These are phyloP conservation scores for Euborellia annulipes DNA, from an alignment of 1,140 invertebrate species.

Conservation along the genomic window DNA sequence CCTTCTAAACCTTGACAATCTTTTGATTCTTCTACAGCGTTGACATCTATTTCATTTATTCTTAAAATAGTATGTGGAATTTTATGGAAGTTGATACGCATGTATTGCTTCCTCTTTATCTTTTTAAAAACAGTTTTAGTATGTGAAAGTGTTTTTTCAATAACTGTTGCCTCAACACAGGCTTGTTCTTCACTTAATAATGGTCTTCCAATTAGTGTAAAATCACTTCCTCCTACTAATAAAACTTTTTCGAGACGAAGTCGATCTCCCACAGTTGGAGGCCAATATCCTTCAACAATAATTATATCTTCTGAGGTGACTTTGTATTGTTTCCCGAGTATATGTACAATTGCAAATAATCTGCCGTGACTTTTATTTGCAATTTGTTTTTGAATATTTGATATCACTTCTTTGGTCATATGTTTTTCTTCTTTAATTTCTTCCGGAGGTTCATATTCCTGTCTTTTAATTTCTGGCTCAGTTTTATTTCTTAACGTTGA, in stretches of 20 bases:
- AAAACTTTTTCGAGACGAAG: slow-evolving; percentile 77
- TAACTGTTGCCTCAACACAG: slow-evolving; percentile 64
- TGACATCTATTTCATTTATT: slow-evolving; percentile 50
- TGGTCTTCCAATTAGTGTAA: slow-evolving; percentile 70
- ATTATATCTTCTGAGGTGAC: slow-evolving; percentile 76
- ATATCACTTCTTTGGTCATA: neutral
- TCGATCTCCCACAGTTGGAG: slow-evolving; percentile 64
- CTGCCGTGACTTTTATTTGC: slow-evolving; percentile 39
- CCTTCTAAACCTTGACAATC: slow-evolving; percentile 29
- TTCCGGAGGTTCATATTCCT: no score
- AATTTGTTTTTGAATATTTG: slow-evolving; percentile 42
- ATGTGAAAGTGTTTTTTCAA: slow-evolving; percentile 78
- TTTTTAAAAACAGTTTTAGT: slow-evolving; percentile 62
- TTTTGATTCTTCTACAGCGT: slow-evolving; percentile 26
- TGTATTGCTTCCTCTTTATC: slow-evolving; percentile 58
- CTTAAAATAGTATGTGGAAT: slow-evolving; percentile 52
- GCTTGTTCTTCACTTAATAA: slow-evolving; percentile 59
- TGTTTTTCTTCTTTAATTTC: no score
- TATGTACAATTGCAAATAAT: slow-evolving; percentile 71
- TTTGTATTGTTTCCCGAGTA: slow-evolving; percentile 74
- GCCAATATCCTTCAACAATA: slow-evolving; percentile 67
- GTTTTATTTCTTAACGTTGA: no score
- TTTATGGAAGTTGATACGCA: slow-evolving; percentile 54
- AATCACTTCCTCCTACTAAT: slow-evolving; percentile 66
- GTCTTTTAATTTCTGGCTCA: no score